phyloP scores from a whole-genome alignment of 2,888 invertebrate genomes.

The Plagodis pulveraria region DNA sequence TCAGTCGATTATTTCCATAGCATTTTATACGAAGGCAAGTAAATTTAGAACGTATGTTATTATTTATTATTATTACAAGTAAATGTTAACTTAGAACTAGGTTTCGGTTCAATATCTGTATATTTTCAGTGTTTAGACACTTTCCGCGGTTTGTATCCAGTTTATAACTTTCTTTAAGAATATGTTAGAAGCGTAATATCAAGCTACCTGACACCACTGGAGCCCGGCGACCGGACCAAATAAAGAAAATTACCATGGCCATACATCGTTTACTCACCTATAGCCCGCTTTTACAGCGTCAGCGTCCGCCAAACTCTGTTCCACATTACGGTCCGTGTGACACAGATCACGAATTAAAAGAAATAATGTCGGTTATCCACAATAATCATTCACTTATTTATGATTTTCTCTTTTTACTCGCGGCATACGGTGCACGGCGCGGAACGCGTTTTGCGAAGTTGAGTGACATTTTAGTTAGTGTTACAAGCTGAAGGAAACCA shows the following conservation, averaged over 20 bases:
- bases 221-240: constrained; percentile 69
- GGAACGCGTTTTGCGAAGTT: constrained; percentile 53
- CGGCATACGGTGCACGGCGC: constrained; percentile 51
- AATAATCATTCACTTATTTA: constrained; percentile 66
- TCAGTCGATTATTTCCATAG: no score
- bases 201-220: constrained; percentile 67
- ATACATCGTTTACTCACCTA: constrained; percentile 61
- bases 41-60: no score
- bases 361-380: constrained; percentile 71
- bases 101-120: no score
- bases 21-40: no score
- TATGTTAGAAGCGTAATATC: constrained; percentile 25
- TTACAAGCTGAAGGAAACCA: no score
- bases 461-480: neutral
- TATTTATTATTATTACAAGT: no score
- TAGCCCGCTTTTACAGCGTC: constrained; percentile 51
- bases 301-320: constrained; percentile 49
- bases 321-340: constrained; percentile 63
- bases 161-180: no score
- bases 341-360: constrained; percentile 61
- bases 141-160: no score
- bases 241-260: constrained; percentile 68
- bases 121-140: no score
- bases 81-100: no score
- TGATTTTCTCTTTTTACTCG: constrained; percentile 56